phyloP scores from a whole-genome alignment of 2,113 vertebrate genomes.

The Nothobranchius kuhntae region DNA sequence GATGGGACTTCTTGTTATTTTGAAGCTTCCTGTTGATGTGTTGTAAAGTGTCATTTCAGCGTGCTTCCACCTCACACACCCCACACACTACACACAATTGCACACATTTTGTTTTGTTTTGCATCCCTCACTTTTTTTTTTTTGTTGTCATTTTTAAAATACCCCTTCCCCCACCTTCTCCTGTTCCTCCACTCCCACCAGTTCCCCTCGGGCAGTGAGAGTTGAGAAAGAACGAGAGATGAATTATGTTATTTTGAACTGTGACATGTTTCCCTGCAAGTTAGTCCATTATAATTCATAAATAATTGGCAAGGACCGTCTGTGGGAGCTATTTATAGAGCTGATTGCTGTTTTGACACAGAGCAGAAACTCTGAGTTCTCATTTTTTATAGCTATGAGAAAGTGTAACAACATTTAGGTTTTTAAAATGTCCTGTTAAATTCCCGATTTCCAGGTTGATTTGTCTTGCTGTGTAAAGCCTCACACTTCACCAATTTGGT shows the following conservation, averaged over 20 bases:
- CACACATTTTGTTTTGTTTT: constrained; percentile 37
- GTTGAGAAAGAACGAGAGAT: constrained; percentile 62
- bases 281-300: constrained; percentile 73
- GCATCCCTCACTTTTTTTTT: constrained; percentile 8
- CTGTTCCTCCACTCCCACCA: constrained; percentile 24
- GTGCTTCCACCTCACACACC: constrained; percentile 34
- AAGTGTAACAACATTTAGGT: constrained; percentile 19
- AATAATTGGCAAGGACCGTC: constrained; percentile 70
- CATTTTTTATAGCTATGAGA: constrained; percentile 15
- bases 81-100: constrained; percentile 42
- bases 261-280: constrained; percentile 68
- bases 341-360: constrained; percentile 56
- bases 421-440: constrained; percentile 6
- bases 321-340: constrained; percentile 68
- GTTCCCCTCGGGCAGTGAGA: constrained; percentile 45
- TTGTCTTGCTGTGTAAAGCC: not conserved
- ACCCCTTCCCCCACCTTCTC: not conserved
- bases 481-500: not conserved
- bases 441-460: constrained; percentile 23
- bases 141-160: constrained; percentile 15
- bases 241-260: constrained; percentile 71
- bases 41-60: constrained; percentile 27
- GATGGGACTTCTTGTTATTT: constrained; percentile 40
- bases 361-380: constrained; percentile 34
- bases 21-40: constrained; percentile 37